Percentiles rank a stretch among this genome's conserved stretches.
These are phyloP conservation scores for Thermophis baileyi DNA, from an alignment of 2,113 vertebrate genomes.

Conservation along the genomic window DNA sequence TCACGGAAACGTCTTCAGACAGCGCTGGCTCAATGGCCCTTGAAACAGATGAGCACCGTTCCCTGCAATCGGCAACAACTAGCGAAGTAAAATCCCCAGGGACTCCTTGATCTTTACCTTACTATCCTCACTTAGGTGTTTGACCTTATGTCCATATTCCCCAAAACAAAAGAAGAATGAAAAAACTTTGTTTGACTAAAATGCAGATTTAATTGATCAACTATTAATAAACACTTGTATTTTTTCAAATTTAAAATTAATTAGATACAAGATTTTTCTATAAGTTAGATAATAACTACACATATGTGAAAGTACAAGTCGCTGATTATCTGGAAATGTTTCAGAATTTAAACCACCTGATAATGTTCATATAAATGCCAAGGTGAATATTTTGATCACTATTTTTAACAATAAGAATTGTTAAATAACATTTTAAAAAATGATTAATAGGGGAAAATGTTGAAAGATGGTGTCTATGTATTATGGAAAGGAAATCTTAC, in stretches of 20 bases:
- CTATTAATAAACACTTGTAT: neutral
- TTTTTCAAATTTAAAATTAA: neutral
- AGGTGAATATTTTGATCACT: neutral
- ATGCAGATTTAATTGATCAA: neutral
- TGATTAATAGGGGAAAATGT: neutral
- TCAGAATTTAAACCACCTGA: neutral
- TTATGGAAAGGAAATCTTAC: neutral
- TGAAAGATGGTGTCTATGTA: neutral
- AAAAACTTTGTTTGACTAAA: neutral
- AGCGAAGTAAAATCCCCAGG: too few relatives aligned
- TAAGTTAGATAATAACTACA: neutral
- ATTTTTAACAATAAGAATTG: neutral
- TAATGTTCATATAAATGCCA: neutral
- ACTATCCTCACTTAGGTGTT: neutral
- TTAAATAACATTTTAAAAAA: neutral
- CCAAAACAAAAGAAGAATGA: neutral
- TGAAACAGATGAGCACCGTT: neutral
- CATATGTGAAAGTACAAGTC: neutral
- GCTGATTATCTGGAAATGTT: neutral
- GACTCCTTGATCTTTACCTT: too few relatives aligned
- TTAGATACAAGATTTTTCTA: neutral
- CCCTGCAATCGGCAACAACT: too few relatives aligned
- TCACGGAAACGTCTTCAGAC: neutral
- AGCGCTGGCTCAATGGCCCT: neutral
- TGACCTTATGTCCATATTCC: neutral